Percentiles rank a stretch among this genome's conserved stretches.
Conservation (phyloP, 2,113 vertebrate genomes). For the Thymallus thymallus region DNA sequence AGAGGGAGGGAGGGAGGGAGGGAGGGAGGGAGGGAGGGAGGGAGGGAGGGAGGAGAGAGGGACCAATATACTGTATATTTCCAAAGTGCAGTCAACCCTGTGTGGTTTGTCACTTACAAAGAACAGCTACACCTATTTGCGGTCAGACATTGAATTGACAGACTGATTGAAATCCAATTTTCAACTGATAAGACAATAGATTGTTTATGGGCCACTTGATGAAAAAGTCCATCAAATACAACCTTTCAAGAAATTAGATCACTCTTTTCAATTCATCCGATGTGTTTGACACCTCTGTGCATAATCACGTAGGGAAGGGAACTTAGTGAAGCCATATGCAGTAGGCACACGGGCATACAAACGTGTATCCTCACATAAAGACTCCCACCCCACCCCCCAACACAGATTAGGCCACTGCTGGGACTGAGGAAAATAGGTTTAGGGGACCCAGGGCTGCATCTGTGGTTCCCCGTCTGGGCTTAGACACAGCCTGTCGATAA, state of each 20-base stretch:
- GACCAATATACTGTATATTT: neutral
- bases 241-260: constrained; percentile 1
- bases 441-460: constrained; percentile 58
- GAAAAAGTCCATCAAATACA: constrained; percentile 34
- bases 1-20: neutral
- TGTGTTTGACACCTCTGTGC: neutral
- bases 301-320: neutral
- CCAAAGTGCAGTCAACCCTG: neutral
- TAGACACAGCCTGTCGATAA: constrained; percentile 77
- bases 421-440: constrained; percentile 68
- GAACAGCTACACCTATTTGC: constrained; percentile 32
- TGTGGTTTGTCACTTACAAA: neutral
- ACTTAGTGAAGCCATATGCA: neutral
- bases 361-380: constrained; percentile 13
- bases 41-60: neutral
- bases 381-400: neutral
- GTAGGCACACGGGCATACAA: constrained; percentile 2
- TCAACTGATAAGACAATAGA: constrained; percentile 26
- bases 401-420: constrained; percentile 61
- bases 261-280: neutral
- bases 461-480: constrained; percentile 66
- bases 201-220: constrained; percentile 38
- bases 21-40: neutral
- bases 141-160: constrained; percentile 31
- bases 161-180: constrained; percentile 49